These are phyloP conservation scores for Falco biarmicus DNA, from an alignment of 2,797 vertebrate genomes.

Conservation along the genomic window DNA sequence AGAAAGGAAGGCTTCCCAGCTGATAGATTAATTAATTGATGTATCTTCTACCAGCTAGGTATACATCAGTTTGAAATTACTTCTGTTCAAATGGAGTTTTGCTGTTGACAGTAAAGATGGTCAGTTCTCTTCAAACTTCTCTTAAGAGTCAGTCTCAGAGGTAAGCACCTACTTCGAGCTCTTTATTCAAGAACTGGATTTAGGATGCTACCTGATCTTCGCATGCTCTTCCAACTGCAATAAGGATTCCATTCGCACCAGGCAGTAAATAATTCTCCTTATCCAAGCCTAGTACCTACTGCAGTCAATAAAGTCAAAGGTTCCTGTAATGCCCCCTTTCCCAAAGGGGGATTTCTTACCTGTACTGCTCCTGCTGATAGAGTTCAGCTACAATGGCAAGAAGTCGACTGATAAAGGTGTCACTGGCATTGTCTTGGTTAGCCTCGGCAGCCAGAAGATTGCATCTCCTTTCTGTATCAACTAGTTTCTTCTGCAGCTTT, in stretches of 20 bases:
- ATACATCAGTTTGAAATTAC: background rate
- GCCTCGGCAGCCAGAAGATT: constrained; percentile 88
- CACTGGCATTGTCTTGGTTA: constrained; percentile 78
- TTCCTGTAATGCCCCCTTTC: background rate
- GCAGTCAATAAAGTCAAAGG: background rate
- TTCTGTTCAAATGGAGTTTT: background rate
- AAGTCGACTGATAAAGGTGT: constrained; percentile 93
- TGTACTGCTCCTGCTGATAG: constrained; percentile 94
- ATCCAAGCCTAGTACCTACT: background rate
- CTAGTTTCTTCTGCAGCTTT: constrained; percentile 97
- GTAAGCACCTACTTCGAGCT: background rate
- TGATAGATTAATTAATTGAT: too few species aligned
- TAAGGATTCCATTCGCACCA: background rate
- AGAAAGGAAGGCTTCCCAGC: background rate
- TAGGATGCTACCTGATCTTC: background rate
- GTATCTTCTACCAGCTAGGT: background rate
- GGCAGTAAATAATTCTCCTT: background rate
- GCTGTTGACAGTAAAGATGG: background rate
- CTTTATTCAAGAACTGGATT: background rate
- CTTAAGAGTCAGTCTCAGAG: background rate
- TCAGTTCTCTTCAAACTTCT: background rate
- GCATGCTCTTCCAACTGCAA: background rate
- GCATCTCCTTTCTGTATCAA: constrained; percentile 92
- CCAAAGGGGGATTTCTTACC: constrained; percentile 75
- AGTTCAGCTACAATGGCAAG: constrained; percentile 91